A percentile compares a stretch with the other conserved stretches of the same genome.
Conservation (phyloP, 2,113 vertebrate species). For the Melanocharis versteri region DNA sequence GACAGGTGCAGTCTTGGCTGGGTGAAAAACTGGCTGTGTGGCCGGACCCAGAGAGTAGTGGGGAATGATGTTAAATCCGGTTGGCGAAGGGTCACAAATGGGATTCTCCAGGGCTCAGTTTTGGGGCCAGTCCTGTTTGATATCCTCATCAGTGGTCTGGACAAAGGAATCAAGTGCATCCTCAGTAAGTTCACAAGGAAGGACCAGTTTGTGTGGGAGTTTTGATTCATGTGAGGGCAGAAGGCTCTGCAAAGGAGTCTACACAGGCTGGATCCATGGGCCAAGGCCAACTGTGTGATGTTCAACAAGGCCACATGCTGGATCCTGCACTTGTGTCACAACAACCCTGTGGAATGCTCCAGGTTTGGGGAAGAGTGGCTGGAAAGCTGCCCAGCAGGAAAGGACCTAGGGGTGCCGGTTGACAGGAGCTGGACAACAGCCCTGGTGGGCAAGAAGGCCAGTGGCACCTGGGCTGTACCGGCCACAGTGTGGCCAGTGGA, state of each 20-base stretch:
- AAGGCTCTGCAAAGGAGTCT: neutral
- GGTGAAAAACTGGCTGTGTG: neutral
- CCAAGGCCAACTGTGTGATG: neutral
- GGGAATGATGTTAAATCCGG: neutral
- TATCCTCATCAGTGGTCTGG: neutral
- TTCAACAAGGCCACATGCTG: neutral
- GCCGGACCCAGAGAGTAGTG: neutral
- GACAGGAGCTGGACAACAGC: neutral
- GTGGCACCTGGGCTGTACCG: neutral
- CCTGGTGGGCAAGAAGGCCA: neutral
- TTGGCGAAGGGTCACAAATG: neutral
- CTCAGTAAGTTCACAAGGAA: neutral
- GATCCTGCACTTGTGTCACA: too few relatives aligned
- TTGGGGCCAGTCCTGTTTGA: neutral
- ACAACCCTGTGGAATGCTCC: too few relatives aligned
- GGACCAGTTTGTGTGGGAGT: neutral
- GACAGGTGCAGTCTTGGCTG: neutral
- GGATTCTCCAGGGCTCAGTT: neutral
- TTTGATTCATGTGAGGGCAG: neutral
- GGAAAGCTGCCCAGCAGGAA: neutral
- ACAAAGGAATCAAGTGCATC: neutral
- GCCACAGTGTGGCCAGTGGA: neutral
- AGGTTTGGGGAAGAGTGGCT: neutral
- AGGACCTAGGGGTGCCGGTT: neutral
- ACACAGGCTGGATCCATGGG: neutral